Base-by-base conservation (phyloP, 2,888 invertebrate genomes). In the Ectemnius lituratus region DNA sequence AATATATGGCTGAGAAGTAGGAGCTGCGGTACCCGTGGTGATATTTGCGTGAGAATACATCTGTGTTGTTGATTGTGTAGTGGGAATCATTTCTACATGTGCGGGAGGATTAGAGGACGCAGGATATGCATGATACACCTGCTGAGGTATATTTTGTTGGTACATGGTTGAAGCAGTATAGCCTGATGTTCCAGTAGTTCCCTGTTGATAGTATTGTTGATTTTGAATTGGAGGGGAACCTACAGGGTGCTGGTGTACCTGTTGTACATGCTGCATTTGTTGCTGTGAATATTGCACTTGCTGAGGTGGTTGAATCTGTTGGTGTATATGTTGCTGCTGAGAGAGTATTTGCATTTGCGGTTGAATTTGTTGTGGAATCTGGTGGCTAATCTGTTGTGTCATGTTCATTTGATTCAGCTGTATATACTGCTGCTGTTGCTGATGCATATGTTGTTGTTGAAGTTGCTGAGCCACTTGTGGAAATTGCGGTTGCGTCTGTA, bases 391-490 rank as follows among this genome's bases (percentile, higher is more conserved):
- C 45, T 92, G 88, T 58, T 93, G 90, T 0, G 93, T 91, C 52
- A 52, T 52, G 14, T 52, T 14, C 52, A 52, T 52, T 81, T 93
- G 93, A 80, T 93, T 93, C 58, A 89, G 82, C 72, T 90, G 91
- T 64, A 93, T 92, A 47, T 92, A 91, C 81, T 93, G 91, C 59
- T 91, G 93, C 78, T 93, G 93, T 16, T 92, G 91, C 72, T 93
- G 93, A 16, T 92, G 88, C 67, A 92, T 92, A 56, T 93, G 91
- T 52, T 91, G 93, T 76, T 93, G 93, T 18, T 92, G 92, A 6
- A 93, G 93, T 81, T 93, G 91, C 62, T 91, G 93, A 57, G 86
- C 76, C 4, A 88, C 87, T 75, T 88, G 89, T 3, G 88, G 87
- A 73, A 90, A 90, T 62, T 88, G 89, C 16, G 90, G 87, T 45